Evolutionary conservation across 2,888 invertebrate genomes (phyloP), one percentile per base, ranked within the genome.

Genomic region (Ypsolopha sequella): DNA sequence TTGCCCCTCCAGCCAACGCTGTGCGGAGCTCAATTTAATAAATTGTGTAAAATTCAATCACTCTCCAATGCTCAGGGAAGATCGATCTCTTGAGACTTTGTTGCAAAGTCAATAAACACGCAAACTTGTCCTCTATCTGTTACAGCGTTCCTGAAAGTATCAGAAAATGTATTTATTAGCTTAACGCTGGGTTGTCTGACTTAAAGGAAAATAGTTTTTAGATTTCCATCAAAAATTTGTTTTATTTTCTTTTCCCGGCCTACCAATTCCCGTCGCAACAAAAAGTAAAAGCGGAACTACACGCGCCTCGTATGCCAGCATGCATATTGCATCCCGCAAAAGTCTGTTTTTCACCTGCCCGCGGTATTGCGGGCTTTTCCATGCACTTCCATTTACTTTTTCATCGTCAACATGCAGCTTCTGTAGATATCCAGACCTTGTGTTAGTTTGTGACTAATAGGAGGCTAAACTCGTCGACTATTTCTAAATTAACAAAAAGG

Each of bases 41-140:
- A 80, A 85, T 82, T 80, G 84, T 81, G 70, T 80, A 79, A 84
- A 82, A 80, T 80, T 80, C 73, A 68, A 77, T 70, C 69, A 76
- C 70, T 71, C 69, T 65, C 68, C 73, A 73, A 69, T 70, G 76
- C 73, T 68, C 33, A 9, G 11, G 13, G 43, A 8, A 14, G 33
- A 45, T 34, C 33, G 10, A 24, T 24, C 24, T 24, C 24, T 24
- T 24, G 24, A 24, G 24, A 24, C 24, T 24, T 24, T 24, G 24
- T 24, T 24, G 24, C 24, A 24, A 24, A 24, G 24, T 24, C 4
- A 24, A 24, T 24, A 4, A 24, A 24, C 2, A 24, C 24, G 24
- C 24, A 24, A 3, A 24, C 24, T 24, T 24, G 24, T 24, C 24
- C 24, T 4, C 2, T 24, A 24, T 24, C 24, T 24, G 24, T 24